A percentile compares a stretch with the other conserved stretches of the same genome.
Evolutionary conservation across 2,888 invertebrate species (phyloP).

Genomic region (Limnephilus rhombicus): DNA sequence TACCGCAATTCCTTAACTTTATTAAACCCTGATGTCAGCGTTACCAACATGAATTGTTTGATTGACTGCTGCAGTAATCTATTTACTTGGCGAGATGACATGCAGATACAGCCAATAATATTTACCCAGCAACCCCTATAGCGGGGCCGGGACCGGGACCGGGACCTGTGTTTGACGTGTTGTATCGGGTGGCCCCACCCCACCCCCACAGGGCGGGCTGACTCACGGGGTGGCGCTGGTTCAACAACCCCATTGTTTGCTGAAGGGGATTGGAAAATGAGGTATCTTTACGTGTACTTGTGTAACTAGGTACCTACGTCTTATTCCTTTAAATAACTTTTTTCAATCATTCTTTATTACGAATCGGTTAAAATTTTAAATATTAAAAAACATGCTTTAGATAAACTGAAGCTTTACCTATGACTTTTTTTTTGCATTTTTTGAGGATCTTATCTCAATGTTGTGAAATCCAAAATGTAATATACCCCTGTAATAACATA

Average conservation of each 20-base stretch:
- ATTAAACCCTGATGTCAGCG: background rate
- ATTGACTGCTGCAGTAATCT: background rate
- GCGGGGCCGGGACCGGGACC: background rate
- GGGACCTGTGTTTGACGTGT: conserved; percentile 26
- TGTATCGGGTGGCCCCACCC: background rate
- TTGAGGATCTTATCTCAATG: too few species aligned
- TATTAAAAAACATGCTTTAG: too few species aligned
- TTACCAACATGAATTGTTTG: background rate
- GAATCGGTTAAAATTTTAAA: too few species aligned
- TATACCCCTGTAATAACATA: too few species aligned
- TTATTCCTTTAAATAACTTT: background rate
- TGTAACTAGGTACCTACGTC: background rate
- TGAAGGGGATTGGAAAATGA: conserved; percentile 12
- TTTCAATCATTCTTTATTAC: too few species aligned
- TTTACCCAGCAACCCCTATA: background rate
- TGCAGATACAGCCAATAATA: background rate
- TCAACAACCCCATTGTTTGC: conserved; percentile 41
- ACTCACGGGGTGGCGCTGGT: conserved; percentile 32
- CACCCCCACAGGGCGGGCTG: background rate
- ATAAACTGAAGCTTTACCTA: too few species aligned
- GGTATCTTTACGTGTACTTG: background rate
- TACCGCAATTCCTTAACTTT: background rate
- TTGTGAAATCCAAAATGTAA: too few species aligned
- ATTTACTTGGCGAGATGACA: background rate
- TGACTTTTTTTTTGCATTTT: too few species aligned